Evolutionary conservation across 2,888 invertebrate species (phyloP), one percentile per base, ranked within the genome.

Genomic region (Nemotelus pantherinus): DNA sequence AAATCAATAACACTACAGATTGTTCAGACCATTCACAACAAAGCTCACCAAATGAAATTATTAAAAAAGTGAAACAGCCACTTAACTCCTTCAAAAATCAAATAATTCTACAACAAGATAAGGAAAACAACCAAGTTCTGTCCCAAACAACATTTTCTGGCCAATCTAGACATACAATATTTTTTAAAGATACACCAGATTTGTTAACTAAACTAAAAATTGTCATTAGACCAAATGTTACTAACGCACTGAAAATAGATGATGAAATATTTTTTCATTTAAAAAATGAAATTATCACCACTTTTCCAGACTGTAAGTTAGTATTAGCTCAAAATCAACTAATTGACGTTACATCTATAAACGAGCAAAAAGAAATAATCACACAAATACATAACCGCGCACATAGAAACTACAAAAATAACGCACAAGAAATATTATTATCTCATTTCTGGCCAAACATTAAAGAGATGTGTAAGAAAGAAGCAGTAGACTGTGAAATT

Each of bases 191-290:
- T 10, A 53, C 53, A 53, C 53, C 53, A 53, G 53, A 53, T 53
- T 53, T 53, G 53, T 53, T 53, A 53, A 53, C 53, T 53, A 53
- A 53, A 53, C 53, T 53, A 53, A 53, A 53, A 53, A 1, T 9
- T 53, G 53, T 53, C 25, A 25, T 25, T 25, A 25, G 1, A 25
- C 25, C 25, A 25, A 25, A 25, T 25, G 81, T 86, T 3, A 80
- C 81, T 6, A 80, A 81, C 25, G 65, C 65, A 2, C 47, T 65
- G 25, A 25, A 25, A 25, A 25, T 5, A 47, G 47, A 5, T 10
- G 65, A 3, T 47, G 47, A 65, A 47, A 65, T n/a, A 44, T 47
- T n/a, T 53, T 53, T 10, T 7, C 6, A 53, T 10, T 53, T 7
- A 53, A 53, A 10, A 6, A 53, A 53, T 10, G 6, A 7, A 6